Conservation (phyloP, 2,113 vertebrate genomes). For the Ellobius talpinus region DNA sequence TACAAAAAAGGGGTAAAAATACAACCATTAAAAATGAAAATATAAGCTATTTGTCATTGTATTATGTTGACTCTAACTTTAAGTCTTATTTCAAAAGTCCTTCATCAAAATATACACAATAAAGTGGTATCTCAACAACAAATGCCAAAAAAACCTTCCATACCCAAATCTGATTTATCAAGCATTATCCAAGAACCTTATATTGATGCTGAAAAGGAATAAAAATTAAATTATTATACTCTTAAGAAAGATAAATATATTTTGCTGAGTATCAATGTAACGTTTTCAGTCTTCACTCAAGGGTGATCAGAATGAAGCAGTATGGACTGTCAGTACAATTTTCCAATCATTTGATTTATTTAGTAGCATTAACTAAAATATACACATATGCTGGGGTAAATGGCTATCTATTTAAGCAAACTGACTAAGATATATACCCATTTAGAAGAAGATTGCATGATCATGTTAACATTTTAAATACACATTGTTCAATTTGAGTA, state of each 20-base stretch:
- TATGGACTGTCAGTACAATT: neutral
- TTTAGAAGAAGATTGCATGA: slow-evolving; percentile 48
- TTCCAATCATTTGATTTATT: neutral
- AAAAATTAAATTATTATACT: slow-evolving; percentile 6
- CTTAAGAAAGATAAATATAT: neutral
- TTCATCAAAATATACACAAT: neutral
- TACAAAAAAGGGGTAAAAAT: slow-evolving; percentile 42
- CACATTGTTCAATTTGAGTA: slow-evolving; percentile 60
- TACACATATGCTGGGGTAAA: neutral
- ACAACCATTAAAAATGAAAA: slow-evolving; percentile 52
- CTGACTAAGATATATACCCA: slow-evolving; percentile 50
- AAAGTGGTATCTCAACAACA: neutral
- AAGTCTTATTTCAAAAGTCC: slow-evolving; percentile 46
- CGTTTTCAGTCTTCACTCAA: neutral
- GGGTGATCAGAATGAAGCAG: neutral
- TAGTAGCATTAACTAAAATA: slow-evolving; percentile 27
- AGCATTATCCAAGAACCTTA: slow-evolving; percentile 49
- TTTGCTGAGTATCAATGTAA: neutral
- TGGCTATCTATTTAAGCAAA: slow-evolving; percentile 55
- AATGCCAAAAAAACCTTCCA: neutral
- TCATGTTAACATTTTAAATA: slow-evolving; percentile 70
- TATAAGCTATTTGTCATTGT: neutral
- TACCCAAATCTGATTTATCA: slow-evolving; percentile 38
- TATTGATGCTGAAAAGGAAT: neutral
- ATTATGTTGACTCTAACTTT: neutral